phyloP scores from a whole-genome alignment of 2,113 vertebrate species.

The Rostratula benghalensis region DNA sequence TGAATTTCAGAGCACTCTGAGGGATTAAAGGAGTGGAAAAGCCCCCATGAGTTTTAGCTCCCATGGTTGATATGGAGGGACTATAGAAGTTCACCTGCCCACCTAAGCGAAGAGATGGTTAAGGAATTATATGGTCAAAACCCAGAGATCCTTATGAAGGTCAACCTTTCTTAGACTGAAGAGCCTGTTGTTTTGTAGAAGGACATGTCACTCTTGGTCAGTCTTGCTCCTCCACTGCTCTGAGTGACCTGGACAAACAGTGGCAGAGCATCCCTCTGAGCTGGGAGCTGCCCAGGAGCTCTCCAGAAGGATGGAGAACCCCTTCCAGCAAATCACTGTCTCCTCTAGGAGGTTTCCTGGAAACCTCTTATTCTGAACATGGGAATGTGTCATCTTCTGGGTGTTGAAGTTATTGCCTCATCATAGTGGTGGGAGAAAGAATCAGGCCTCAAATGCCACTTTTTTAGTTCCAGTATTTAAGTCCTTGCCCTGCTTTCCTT shows the following conservation, averaged over 20 bases:
- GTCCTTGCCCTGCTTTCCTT: not conserved
- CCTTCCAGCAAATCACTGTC: accelerated
- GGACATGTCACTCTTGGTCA: not conserved
- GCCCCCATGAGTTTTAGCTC: not conserved
- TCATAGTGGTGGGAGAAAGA: not conserved
- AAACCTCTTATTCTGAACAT: accelerated
- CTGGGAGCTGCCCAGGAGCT: not conserved
- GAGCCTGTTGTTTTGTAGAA: not conserved
- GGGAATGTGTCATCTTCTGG: not conserved
- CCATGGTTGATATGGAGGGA: not conserved
- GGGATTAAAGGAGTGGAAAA: not conserved
- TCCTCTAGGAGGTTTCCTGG: not conserved
- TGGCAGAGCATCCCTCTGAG: accelerated
- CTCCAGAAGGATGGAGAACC: not conserved
- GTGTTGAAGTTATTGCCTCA: not conserved
- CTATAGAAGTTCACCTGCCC: not conserved
- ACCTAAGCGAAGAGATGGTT: not conserved
- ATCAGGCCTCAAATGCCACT: not conserved
- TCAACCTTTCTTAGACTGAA: not conserved
- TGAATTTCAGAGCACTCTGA: not conserved
- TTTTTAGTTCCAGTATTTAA: not conserved
- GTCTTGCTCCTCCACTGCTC: not conserved
- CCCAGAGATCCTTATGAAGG: not conserved
- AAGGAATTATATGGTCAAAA: not conserved
- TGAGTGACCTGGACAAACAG: accelerated